Evolutionary conservation across 2,797 vertebrate genomes (phyloP).

Genomic region (Aeoliscus strigatus): DNA sequence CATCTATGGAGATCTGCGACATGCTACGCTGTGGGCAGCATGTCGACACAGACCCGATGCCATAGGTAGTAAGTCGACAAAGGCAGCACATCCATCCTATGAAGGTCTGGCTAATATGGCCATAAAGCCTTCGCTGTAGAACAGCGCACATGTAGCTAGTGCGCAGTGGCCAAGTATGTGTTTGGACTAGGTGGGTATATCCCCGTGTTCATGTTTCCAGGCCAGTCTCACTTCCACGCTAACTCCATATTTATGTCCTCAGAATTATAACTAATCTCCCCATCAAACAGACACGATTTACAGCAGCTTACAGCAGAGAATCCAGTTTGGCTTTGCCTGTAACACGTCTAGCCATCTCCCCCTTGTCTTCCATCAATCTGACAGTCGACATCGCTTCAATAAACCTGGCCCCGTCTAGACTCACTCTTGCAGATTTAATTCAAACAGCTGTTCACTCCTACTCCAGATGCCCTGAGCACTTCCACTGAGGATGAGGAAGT

Average conservation of each 20-base stretch:
- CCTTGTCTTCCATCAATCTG: slow-evolving; percentile 74
- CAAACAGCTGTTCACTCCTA: slow-evolving; percentile 76
- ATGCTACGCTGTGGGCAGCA: too few relatives aligned
- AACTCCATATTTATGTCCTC: slow-evolving; percentile 56
- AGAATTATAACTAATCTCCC: slow-evolving; percentile 66
- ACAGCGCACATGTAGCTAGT: too few relatives aligned
- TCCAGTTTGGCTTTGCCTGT: slow-evolving; percentile 60
- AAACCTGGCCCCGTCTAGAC: slow-evolving; percentile 73
- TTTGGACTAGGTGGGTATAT: slow-evolving; percentile 21
- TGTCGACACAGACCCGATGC: too few relatives aligned
- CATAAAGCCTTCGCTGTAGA: too few relatives aligned
- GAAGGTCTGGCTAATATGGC: too few relatives aligned
- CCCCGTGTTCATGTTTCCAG: slow-evolving; percentile 29
- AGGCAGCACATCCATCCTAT: too few relatives aligned
- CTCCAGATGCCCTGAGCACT: slow-evolving; percentile 52
- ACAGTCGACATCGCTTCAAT: slow-evolving; percentile 74
- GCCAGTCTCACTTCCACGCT: slow-evolving; percentile 43
- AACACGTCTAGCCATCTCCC: slow-evolving; percentile 58
- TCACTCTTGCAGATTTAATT: slow-evolving; percentile 75
- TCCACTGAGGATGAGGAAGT: slow-evolving; percentile 47
- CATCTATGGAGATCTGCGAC: too few relatives aligned
- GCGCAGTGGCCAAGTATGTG: too few relatives aligned
- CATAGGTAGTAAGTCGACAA: too few relatives aligned
- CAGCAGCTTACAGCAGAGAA: slow-evolving; percentile 57
- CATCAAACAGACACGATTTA: slow-evolving; percentile 65